Conservation (phyloP, 2,113 vertebrate species). For the Corythoichthys intestinalis region DNA sequence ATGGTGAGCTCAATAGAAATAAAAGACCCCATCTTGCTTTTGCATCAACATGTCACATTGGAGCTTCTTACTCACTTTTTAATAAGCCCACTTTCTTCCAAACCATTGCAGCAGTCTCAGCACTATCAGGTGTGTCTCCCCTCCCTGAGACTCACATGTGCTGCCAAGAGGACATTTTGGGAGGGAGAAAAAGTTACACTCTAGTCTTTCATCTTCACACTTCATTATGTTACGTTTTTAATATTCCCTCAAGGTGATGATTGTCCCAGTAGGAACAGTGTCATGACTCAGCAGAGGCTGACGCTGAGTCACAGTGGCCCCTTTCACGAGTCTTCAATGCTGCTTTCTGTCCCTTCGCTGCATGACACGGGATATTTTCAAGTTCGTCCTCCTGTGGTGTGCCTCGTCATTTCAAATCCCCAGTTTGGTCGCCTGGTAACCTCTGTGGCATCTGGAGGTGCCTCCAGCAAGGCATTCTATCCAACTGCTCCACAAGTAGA, state of each 20-base stretch:
- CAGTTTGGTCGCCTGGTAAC: neutral
- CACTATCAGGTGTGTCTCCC: slow-evolving; percentile 1
- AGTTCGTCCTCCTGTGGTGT: neutral
- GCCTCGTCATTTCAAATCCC: neutral
- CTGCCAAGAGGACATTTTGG: slow-evolving; percentile 42
- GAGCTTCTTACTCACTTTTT: slow-evolving; percentile 8
- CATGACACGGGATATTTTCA: neutral
- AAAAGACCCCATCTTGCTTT: neutral
- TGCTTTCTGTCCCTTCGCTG: neutral
- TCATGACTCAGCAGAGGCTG: slow-evolving; percentile 49
- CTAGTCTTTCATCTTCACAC: slow-evolving; percentile 7
- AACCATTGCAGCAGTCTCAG: neutral
- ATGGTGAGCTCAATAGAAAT: slow-evolving; percentile 6
- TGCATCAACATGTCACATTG: neutral
- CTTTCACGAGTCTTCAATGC: slow-evolving; percentile 1
- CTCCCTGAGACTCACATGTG: slow-evolving; percentile 37
- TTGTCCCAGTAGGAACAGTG: slow-evolving; percentile 34
- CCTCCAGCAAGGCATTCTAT: neutral
- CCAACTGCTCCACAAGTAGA: neutral
- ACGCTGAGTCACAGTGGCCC: slow-evolving; percentile 41
- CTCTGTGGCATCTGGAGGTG: neutral
- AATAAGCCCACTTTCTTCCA: neutral
- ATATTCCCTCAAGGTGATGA: slow-evolving; percentile 23
- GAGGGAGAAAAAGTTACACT: slow-evolving; percentile 13
- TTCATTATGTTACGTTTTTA: slow-evolving; percentile 23